Evolutionary conservation across 2,113 vertebrate genomes (phyloP).

Genomic region (Vombatus ursinus): DNA sequence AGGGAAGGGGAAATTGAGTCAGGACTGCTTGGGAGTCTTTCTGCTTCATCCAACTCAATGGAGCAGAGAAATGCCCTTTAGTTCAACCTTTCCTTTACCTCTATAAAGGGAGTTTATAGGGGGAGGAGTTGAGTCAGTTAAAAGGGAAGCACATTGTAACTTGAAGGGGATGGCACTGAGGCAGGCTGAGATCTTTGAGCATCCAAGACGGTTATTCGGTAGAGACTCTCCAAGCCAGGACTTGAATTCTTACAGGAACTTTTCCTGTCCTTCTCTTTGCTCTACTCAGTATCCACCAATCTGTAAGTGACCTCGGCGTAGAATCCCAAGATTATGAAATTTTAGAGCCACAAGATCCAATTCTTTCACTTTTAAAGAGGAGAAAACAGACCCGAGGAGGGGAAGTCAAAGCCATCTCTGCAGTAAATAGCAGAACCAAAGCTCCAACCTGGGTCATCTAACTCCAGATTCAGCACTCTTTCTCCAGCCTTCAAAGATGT

Average conservation of each 20-base stretch:
- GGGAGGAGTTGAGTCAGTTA: constrained; percentile 41
- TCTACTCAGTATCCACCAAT: not conserved
- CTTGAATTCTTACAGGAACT: not conserved
- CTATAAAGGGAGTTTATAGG: not conserved
- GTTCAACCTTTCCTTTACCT: not conserved
- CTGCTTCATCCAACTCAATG: not conserved
- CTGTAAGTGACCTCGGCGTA: not conserved
- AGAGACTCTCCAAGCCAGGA: not conserved
- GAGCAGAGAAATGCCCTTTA: not conserved
- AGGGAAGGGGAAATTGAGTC: not conserved
- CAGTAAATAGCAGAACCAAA: not conserved
- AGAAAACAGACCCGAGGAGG: not conserved
- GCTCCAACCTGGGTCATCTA: not conserved
- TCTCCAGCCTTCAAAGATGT: not conserved
- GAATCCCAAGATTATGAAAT: not conserved
- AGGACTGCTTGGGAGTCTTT: not conserved
- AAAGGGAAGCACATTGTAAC: not conserved
- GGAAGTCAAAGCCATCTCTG: not conserved
- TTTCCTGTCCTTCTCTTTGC: not conserved
- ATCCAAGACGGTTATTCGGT: not conserved
- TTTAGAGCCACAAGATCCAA: rapidly evolving
- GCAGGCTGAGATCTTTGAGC: not conserved
- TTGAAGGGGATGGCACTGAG: not conserved
- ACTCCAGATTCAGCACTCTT: not conserved
- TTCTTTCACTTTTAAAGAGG: not conserved